These are phyloP conservation scores for Tipula helvola DNA, from an alignment of 2,888 invertebrate species.

Conservation along the genomic window DNA sequence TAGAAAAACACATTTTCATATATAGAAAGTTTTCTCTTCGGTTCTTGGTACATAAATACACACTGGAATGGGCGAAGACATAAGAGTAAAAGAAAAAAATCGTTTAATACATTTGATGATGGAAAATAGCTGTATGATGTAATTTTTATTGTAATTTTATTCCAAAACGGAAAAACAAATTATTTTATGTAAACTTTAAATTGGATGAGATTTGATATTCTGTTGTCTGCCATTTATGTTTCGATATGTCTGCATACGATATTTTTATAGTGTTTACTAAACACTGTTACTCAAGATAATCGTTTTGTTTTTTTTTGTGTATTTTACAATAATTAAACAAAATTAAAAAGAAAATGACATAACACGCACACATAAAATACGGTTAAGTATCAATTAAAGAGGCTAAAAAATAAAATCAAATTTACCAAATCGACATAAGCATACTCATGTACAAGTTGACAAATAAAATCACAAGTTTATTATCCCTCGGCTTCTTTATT, in stretches of 20 bases:
- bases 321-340: too few species aligned
- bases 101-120: neutral
- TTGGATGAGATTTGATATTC: neutral
- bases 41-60: neutral
- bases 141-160: constrained; percentile 4
- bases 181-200: constrained; percentile 4
- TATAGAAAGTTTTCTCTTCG: neutral
- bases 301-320: neutral
- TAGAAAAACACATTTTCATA: neutral
- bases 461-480: neutral
- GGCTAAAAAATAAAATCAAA: neutral
- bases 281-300: neutral
- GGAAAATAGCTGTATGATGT: neutral
- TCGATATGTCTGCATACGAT: neutral
- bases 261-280: neutral
- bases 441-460: neutral
- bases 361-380: too few species aligned
- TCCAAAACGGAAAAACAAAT: neutral
- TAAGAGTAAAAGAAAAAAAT: neutral
- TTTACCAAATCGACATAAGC: neutral
- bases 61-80: neutral
- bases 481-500: neutral
- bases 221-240: neutral
- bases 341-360: too few species aligned
- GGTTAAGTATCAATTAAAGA: too few species aligned